Evolutionary conservation across 2,797 vertebrate species (phyloP), one percentile per base, ranked within the genome.

Genomic region (Philypnodon macrostomus): DNA sequence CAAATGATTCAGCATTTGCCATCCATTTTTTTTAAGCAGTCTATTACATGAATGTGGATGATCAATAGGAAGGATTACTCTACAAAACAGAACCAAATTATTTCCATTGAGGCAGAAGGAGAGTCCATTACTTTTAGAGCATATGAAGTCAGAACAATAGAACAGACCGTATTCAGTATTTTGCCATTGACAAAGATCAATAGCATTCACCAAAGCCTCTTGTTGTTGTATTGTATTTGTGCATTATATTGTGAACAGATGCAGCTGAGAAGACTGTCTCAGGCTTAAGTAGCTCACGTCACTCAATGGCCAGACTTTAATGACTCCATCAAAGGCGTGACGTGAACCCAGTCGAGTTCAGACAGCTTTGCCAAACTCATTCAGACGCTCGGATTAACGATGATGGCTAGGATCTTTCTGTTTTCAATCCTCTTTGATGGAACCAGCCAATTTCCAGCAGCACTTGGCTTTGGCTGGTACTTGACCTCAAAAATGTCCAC

Each of bases 391-490:
- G 12, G 30, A 32, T 32, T 33, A 14, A 21, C 7, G 9, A 18
- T 18, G 19, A 21, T 32, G 12, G 16, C 13, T 15, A 45, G 18
- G 23, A 30, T n/a, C 14, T 18, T 18, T 45, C 27, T 18, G 31
- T 33, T 13, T 13, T 33, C 11, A 14, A 7, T 33, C 13, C 7
- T 4, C 12, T 33, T 5, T 45, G 26, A 30, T 4, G 26, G 24
- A 48, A 26, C 26, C 48, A 33, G 36, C 47, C 24, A 41, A n/a
- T 53, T 62, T 46, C 10, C 13, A n/a, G n/a, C n/a, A 29, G 5
- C 30, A 2, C 24, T 41, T 5, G 23, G 11, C 3, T 36, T 41
- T 5, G 23, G 11, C 3, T 36, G 17, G 36, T 31, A 15, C 7
- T 5, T 1, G 3, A 46, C 42, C 42, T 12, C 29, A 32, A 9